These are phyloP conservation scores for Tenthredo mesomela DNA, from an alignment of 2,888 invertebrate genomes.

Conservation along the genomic window DNA sequence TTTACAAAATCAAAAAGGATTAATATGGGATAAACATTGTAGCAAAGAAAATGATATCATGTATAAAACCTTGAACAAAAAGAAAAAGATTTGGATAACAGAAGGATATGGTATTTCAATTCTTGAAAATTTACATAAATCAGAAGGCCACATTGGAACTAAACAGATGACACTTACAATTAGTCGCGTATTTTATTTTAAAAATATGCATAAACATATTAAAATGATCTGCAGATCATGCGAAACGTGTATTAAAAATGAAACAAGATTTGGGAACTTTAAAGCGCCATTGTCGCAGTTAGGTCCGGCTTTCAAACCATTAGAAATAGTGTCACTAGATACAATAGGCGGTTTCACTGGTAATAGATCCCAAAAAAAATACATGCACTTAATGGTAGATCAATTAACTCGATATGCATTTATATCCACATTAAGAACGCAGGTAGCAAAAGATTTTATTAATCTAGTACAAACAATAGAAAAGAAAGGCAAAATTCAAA, in stretches of 20 bases:
- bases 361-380: conserved; percentile 54
- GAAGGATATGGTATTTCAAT: too few relatives aligned
- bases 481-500: conserved; percentile 57
- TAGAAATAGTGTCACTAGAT: conserved; percentile 49
- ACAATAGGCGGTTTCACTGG: conserved; percentile 51
- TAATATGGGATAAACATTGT: conserved; percentile 25
- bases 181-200: conserved; percentile 44
- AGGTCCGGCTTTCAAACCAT: conserved; percentile 53
- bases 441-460: conserved; percentile 57
- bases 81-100: conserved; percentile 34
- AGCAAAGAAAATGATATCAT: conserved; percentile 19
- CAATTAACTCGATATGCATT: conserved; percentile 57
- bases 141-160: too few relatives aligned
- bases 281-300: neutral
- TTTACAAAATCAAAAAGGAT: conserved; percentile 22
- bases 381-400: conserved; percentile 55
- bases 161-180: conserved; percentile 35
- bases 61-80: conserved; percentile 30
- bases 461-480: conserved; percentile 53
- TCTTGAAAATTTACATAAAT: too few relatives aligned
- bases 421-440: conserved; percentile 51
- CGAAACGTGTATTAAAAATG: conserved; percentile 4
- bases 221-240: neutral
- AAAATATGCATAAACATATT: conserved; percentile 1
- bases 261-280: neutral